Conservation (phyloP, 2,797 vertebrate species). For the Hephaestus fuliginosus region DNA sequence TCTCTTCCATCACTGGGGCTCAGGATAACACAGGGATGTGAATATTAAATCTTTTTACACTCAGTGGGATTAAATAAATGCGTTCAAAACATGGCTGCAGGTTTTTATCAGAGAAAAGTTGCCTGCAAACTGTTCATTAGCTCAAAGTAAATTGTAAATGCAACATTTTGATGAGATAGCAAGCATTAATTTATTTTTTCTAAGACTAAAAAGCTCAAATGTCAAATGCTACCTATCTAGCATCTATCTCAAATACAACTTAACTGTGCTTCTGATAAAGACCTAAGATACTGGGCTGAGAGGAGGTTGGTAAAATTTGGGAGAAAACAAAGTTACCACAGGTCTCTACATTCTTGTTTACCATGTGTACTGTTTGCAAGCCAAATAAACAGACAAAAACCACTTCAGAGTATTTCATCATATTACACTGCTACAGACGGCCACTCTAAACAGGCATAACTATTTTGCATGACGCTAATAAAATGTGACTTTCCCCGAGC, state of each 20-base stretch:
- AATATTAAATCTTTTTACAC: slow-evolving; percentile 23
- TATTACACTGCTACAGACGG: slow-evolving; percentile 30
- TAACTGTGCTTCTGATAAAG: not conserved
- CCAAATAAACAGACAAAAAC: slow-evolving; percentile 32
- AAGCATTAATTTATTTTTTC: not conserved
- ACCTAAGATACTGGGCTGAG: not conserved
- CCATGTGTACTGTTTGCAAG: slow-evolving; percentile 7
- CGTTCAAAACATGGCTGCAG: slow-evolving; percentile 2
- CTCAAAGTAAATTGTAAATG: slow-evolving; percentile 4
- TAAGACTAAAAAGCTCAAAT: not conserved
- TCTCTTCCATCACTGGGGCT: slow-evolving; percentile 36
- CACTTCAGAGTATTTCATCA: slow-evolving; percentile 52
- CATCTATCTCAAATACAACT: not conserved
- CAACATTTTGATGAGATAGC: not conserved
- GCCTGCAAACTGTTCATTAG: not conserved
- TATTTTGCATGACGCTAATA: slow-evolving; percentile 58
- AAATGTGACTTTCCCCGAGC: slow-evolving; percentile 61
- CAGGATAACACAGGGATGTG: slow-evolving; percentile 13
- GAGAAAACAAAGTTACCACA: not conserved
- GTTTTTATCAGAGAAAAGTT: slow-evolving; percentile 11
- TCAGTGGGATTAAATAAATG: slow-evolving; percentile 22
- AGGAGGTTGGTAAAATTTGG: not conserved
- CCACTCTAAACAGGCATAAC: slow-evolving; percentile 43
- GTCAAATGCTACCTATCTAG: not conserved
- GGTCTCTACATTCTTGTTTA: not conserved